Evolutionary conservation across 2,888 invertebrate genomes (phyloP), one percentile per base, ranked within the genome.

Genomic region (Sinopyrophorus schimmeli): DNA sequence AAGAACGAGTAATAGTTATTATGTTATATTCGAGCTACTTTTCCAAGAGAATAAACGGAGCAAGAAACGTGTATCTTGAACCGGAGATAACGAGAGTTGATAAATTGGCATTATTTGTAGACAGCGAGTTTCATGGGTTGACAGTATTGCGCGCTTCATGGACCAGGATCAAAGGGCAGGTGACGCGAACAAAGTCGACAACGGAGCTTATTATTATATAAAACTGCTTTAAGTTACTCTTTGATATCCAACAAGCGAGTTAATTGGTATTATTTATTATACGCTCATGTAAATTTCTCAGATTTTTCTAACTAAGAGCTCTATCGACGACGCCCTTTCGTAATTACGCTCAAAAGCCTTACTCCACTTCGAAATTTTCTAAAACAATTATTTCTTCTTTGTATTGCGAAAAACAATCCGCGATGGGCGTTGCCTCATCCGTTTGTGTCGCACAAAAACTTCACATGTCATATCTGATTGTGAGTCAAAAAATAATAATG

Each of bases 91-190:
- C 47, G 52, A 52, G 52, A 66, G 64, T 61, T 63, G 64, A 64
- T 68, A 69, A 70, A 69, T 69, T 70, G 69, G 67, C 65, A 67
- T 69, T 69, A 69, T 59, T 70, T 68, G 64, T 60, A 62, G 64
- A 59, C 60, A n/a, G 61, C 43, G 49, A 43, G 43, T 39, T 39
- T 40, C 44, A 37, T 27, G 60, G 58, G 56, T 63, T 54, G 61
- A 58, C 59, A 59, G 58, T 56, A 59, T 63, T 58, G 54, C 64
- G 68, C 68, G 68, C 66, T 62, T 66, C 57, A 62, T 55, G 62
- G 67, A 61, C 46, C 59, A 59, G 64, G 65, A 69, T 70, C 70
- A 70, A 70, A 70, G 69, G 61, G 40, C 61, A 66, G 61, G 59
- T 65, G 65, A 66, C 61, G 61, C 61, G 59, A 68, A 66, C 68